Evolutionary conservation across 92 coral and sea anemone genomes (phyloP).

Genomic region (Palythoa heliodiscus): DNA sequence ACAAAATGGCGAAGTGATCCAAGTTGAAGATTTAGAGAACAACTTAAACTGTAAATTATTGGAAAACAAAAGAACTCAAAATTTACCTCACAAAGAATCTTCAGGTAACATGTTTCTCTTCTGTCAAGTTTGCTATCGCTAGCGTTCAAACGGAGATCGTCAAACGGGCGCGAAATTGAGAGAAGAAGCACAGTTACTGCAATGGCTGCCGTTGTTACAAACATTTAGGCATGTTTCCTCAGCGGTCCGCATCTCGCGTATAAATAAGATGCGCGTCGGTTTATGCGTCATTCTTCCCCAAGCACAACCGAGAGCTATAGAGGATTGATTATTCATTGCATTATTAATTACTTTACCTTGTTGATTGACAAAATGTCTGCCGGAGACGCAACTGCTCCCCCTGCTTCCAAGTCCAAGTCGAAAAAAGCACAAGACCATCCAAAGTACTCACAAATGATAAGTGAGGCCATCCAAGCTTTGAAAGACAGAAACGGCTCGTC

Average conservation of each 20-base stretch:
- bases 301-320: slow-evolving; percentile 79
- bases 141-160: slow-evolving; percentile 37
- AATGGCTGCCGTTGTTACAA: slow-evolving; percentile 87
- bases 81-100: slow-evolving; percentile 59
- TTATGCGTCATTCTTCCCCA: slow-evolving; percentile 98
- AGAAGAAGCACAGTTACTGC: slow-evolving; percentile 97
- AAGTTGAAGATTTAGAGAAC: slow-evolving; percentile 69
- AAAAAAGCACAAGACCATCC: slow-evolving; percentile 89
- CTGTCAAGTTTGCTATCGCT: slow-evolving; percentile 30
- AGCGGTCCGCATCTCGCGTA: slow-evolving; percentile 92
- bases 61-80: background rate
- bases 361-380: slow-evolving; percentile 88
- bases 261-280: slow-evolving; percentile 92
- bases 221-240: slow-evolving; percentile 87
- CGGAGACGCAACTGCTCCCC: slow-evolving; percentile 38
- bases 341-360: slow-evolving; percentile 61
- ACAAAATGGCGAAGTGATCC: slow-evolving; percentile 76
- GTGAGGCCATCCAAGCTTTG: slow-evolving; percentile 69
- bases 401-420: slow-evolving; percentile 42
- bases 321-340: slow-evolving; percentile 66
- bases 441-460: slow-evolving; percentile 83
- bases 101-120: slow-evolving; percentile 48
- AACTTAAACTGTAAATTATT: slow-evolving; percentile 37
- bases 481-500: slow-evolving; percentile 93
- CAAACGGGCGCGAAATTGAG: slow-evolving; percentile 49